Base-by-base conservation (phyloP, 2,888 invertebrate genomes). In the Noctuana brunneofusca region DNA sequence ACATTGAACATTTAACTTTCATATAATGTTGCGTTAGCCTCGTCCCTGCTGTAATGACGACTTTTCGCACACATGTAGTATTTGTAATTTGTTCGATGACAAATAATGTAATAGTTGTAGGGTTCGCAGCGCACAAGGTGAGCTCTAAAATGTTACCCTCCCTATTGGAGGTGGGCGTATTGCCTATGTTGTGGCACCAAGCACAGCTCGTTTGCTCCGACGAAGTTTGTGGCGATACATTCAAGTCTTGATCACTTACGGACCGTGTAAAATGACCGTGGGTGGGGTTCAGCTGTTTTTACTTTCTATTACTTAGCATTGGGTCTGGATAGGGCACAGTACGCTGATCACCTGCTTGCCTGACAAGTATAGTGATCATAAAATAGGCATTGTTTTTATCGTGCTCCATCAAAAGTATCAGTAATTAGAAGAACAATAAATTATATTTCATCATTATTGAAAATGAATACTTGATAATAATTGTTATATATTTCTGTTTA, bases 131-230 rank as follows among this genome's bases (percentile, higher is more conserved):
- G 91, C 91, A 91, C 91, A 91, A 90, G 88, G 89, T 86, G 90
- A 89, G 89, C 89, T 89, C 89, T 88, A 79, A 46, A 62, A 86
- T 87, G 86, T 87, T 86, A 87, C 85, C 87, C 89, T 89, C 91
- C 89, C 89, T 91, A 90, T 91, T 91, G 91, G 90, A 89, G 90
- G 89, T 89, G 90, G 90, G 90, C 90, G 89, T 90, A 86, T 91
- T 89, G 90, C 90, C 90, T 87, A 88, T 82, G 74, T 86, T 82
- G 84, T 84, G 89, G 89, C 89, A 87, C 87, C 88, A 87, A 89
- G 89, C 89, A 90, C 88, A 84, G 86, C 84, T 83, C 81, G 83
- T 76, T 80, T 81, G 83, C 81, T 81, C 75, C 78, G 78, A 81
- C 82, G 84, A 84, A 84, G 81, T 68, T 77, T 79, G 83, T 82